A percentile compares a stretch with the other conserved stretches of the same genome.
phyloP scores from a whole-genome alignment of 2,113 vertebrate species.

The Plotosus lineatus region DNA sequence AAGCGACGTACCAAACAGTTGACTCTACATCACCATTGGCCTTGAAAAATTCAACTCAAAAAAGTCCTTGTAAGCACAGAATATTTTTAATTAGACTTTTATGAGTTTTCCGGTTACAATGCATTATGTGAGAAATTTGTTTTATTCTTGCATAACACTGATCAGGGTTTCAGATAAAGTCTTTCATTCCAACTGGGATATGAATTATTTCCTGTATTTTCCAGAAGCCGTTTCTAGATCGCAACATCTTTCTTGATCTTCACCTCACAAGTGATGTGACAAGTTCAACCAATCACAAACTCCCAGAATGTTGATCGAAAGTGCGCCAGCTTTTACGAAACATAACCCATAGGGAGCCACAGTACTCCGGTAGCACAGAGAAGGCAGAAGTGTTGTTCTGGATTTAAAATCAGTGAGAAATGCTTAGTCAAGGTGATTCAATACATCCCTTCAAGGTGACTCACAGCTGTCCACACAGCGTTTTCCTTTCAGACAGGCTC shows the following conservation, averaged over 20 bases:
- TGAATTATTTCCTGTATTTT: neutral
- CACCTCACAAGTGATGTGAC: neutral
- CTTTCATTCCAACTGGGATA: neutral
- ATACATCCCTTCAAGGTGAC: slow-evolving; percentile 1
- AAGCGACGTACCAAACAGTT: too few relatives aligned
- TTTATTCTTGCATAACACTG: neutral
- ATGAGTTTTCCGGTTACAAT: neutral
- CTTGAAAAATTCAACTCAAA: too few relatives aligned
- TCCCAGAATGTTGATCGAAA: neutral
- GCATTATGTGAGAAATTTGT: neutral
- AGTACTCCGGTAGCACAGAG: neutral
- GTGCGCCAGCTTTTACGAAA: too few relatives aligned
- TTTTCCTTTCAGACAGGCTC: neutral
- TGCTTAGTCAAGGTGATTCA: slow-evolving; percentile 13
- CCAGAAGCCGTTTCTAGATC: neutral
- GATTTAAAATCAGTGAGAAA: neutral
- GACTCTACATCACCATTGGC: too few relatives aligned
- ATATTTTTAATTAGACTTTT: neutral
- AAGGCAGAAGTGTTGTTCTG: neutral
- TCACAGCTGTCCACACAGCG: neutral
- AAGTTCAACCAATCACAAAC: neutral
- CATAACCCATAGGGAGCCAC: neutral
- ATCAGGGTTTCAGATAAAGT: neutral
- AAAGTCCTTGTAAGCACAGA: neutral
- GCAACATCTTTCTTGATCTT: neutral